These are phyloP conservation scores for Polypterus senegalus DNA, from an alignment of 2,113 vertebrate genomes.

Conservation along the genomic window DNA sequence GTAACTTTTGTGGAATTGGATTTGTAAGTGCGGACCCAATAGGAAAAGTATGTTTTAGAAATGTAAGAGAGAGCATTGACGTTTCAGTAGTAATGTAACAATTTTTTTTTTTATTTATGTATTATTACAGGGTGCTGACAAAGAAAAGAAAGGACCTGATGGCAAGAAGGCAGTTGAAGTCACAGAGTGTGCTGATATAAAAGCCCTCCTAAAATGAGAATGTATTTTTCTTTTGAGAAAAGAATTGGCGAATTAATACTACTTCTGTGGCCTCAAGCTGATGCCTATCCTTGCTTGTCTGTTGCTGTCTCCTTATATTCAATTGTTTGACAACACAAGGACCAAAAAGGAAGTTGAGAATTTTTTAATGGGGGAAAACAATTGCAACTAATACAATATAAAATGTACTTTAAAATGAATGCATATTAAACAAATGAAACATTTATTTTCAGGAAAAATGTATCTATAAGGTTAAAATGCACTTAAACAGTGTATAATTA, in stretches of 20 bases:
- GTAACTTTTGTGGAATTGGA: background rate
- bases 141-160: slow-evolving; percentile 68
- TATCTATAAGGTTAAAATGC: slow-evolving; percentile 26
- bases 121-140: slow-evolving; percentile 79
- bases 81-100: background rate
- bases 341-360: slow-evolving; percentile 40
- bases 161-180: slow-evolving; percentile 71
- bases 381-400: no score
- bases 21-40: background rate
- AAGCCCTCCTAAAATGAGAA: slow-evolving; percentile 79
- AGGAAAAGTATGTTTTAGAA: background rate
- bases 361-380: slow-evolving; percentile 23
- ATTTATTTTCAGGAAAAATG: slow-evolving; percentile 25
- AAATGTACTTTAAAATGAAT: no score
- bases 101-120: slow-evolving; percentile 14
- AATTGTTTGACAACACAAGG: slow-evolving; percentile 45
- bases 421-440: slow-evolving; percentile 36
- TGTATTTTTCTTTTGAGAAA: slow-evolving; percentile 43
- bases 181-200: slow-evolving; percentile 70
- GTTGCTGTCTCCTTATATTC: slow-evolving; percentile 58
- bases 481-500: slow-evolving; percentile 25
- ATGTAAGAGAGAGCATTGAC: background rate
- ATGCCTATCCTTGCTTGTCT: slow-evolving; percentile 72
- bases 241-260: slow-evolving; percentile 44
- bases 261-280: slow-evolving; percentile 68